Percentiles rank a stretch among this genome's conserved stretches.
These are phyloP conservation scores for Cephalopachus bancanus DNA, from an alignment of 2,797 vertebrate genomes.

Conservation along the genomic window DNA sequence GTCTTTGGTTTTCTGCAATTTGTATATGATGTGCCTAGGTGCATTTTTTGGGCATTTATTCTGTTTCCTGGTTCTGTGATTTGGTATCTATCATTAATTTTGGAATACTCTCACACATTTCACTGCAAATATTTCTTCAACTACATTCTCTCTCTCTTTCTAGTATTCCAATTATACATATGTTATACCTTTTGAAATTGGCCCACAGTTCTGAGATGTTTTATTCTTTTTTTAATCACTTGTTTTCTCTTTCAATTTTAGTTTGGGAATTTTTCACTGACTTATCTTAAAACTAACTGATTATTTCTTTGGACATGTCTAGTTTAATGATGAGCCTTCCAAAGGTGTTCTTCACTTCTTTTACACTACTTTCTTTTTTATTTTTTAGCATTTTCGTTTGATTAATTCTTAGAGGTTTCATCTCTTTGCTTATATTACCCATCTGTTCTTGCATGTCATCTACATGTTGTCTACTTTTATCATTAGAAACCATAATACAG, in stretches of 20 bases:
- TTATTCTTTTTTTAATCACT: neutral
- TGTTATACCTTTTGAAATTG: slow-evolving; percentile 27
- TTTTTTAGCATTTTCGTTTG: neutral
- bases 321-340: neutral
- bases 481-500: too few relatives aligned
- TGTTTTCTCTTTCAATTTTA: slow-evolving; percentile 23
- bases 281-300: neutral
- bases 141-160: neutral
- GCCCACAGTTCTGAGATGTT: neutral
- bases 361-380: neutral
- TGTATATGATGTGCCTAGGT: neutral
- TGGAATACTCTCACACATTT: neutral
- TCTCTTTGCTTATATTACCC: too few relatives aligned
- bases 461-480: too few relatives aligned
- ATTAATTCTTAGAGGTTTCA: slow-evolving; percentile 4
- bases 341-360: neutral
- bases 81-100: slow-evolving; percentile 21
- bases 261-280: slow-evolving; percentile 11
- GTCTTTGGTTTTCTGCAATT: slow-evolving; percentile 31
- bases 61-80: neutral
- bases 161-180: neutral
- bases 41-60: neutral
- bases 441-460: too few relatives aligned
- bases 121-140: slow-evolving; percentile 12
- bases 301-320: neutral